These are phyloP conservation scores for Cyanocitta stelleri DNA, from an alignment of 2,113 vertebrate genomes.

Conservation along the genomic window DNA sequence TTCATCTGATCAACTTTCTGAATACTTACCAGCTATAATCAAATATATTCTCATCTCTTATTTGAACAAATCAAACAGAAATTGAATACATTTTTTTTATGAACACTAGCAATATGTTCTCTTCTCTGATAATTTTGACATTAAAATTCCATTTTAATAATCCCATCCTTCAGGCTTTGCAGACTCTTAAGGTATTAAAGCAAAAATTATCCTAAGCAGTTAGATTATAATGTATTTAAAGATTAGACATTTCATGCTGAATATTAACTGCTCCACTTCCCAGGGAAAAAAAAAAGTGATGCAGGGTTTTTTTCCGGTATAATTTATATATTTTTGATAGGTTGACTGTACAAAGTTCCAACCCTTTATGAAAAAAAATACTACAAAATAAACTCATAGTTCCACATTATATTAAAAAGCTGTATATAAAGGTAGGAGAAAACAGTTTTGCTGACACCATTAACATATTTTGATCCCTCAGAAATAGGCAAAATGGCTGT, in stretches of 20 bases:
- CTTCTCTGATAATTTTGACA: conserved; percentile 96
- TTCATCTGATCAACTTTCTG: conserved; percentile 76
- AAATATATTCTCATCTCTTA: conserved; percentile 79
- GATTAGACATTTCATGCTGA: conserved; percentile 96
- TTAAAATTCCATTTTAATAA: conserved; percentile 98
- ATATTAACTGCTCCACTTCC: conserved; percentile 92
- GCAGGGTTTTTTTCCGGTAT: conserved; percentile 50
- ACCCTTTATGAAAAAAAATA: conserved; percentile 17
- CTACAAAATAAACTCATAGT: conserved; percentile 25
- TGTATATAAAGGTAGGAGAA: not conserved
- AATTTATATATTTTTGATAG: conserved; percentile 69
- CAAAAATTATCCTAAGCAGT: conserved; percentile 98
- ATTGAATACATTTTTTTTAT: conserved; percentile 80
- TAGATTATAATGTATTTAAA: conserved; percentile 94
- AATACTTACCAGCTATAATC: conserved; percentile 75
- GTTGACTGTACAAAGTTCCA: conserved; percentile 57
- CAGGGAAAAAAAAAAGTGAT: conserved; percentile 73
- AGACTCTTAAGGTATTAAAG: conserved; percentile 99
- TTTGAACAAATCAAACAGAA: conserved; percentile 79
- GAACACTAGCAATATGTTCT: conserved; percentile 87
- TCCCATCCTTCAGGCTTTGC: conserved; percentile 99
- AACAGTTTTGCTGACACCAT: conserved; percentile 13
- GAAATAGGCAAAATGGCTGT: conserved; percentile 6
- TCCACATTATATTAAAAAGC: not conserved
- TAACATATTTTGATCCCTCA: conserved; percentile 35